Base-by-base conservation (phyloP, 2,113 vertebrate species). In the Nannospalax galili region DNA sequence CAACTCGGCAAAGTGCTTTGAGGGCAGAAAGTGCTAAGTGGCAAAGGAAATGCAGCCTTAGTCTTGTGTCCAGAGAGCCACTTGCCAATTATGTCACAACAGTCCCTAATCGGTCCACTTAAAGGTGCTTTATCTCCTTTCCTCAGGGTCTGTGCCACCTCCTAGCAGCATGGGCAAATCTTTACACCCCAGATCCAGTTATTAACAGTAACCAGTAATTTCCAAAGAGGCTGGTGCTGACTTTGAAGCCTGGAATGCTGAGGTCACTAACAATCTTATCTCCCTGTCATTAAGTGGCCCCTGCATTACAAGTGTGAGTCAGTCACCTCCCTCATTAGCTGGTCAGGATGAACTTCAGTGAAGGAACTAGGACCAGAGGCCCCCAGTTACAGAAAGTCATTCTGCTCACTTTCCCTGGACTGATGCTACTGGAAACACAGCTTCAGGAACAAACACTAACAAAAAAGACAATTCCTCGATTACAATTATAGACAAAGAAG, bases 151-250 rank as follows among this genome's bases (percentile, higher is more conserved):
- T 52, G 72, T 81, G 95, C 88, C 93, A 90, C 90, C 92, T 95
- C 95, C 86, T 62, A 30, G 69, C 79, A 92, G 82, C 85, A 70
- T 19, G 52, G 78, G 64, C 72, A 73, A 56, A 94, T 95, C 95
- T 93, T 96, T 70, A 88, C 93, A 91, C 45, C 77, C 67, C 12
- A n/a, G 45, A 88, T 96, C 94, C 93, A 95, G 94, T 91, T 93
- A 96, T 97, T 98, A 97, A 91, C 94, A 96, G 90, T 35, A 96
- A 93, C 96, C 96, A 89, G 95, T 97, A 93, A 97, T 98, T 98
- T 97, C 96, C 81, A 16, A 79, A 14, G 32, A 84, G 88, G 90
- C 88, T 72, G 90, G 64, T 77, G 70, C 95, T 92, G 84, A 94
- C 97, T 98, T 97, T 96, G 94, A 97, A 96, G 96, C 73, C 90